These are phyloP conservation scores for Phoenicopterus ruber DNA, from an alignment of 2,113 vertebrate species.

Conservation along the genomic window DNA sequence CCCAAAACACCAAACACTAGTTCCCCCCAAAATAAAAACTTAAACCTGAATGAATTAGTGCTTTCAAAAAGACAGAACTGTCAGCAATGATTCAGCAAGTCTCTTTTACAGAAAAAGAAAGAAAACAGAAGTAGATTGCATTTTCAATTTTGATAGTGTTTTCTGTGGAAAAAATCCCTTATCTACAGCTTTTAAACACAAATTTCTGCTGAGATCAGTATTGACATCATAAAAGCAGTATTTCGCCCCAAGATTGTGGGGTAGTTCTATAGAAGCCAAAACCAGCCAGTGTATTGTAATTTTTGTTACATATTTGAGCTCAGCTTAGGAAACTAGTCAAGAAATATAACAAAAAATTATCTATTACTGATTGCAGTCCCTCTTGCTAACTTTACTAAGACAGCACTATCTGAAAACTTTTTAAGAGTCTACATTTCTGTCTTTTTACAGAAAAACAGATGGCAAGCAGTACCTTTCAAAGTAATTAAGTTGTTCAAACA, in stretches of 20 bases:
- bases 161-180: neutral
- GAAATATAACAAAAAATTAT: neutral
- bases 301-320: neutral
- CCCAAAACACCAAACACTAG: neutral
- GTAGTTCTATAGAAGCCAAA: neutral
- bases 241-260: neutral
- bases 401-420: neutral
- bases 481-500: neutral
- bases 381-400: neutral
- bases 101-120: neutral
- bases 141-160: neutral
- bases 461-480: neutral
- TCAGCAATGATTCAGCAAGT: conserved; percentile 36
- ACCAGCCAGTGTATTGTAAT: neutral
- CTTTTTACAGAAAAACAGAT: neutral
- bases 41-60: neutral
- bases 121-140: neutral
- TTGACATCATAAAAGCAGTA: neutral
- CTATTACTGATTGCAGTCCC: neutral
- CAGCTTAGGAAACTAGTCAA: neutral
- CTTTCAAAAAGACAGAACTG: neutral
- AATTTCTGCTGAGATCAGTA: neutral
- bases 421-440: neutral
- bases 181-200: neutral
- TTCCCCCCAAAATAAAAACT: neutral